Percentiles rank a stretch among this genome's conserved stretches.
These are phyloP conservation scores for Pipra filicauda DNA, from an alignment of 2,113 vertebrate genomes.

Conservation along the genomic window DNA sequence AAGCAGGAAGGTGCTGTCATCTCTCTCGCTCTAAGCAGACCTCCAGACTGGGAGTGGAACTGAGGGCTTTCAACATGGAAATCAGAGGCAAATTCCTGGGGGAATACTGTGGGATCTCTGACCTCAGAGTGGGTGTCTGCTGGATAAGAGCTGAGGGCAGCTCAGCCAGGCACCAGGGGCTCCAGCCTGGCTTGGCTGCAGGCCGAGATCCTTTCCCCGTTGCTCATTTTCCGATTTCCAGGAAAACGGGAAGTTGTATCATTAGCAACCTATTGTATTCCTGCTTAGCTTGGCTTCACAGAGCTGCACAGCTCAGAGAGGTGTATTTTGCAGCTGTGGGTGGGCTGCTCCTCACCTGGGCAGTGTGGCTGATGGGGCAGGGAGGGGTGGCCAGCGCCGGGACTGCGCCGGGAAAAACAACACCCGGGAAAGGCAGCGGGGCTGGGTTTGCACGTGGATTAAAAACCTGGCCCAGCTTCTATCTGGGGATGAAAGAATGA, in stretches of 20 bases:
- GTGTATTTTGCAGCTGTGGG: background rate
- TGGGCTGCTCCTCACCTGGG: background rate
- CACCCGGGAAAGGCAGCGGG: background rate
- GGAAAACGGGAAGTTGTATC: background rate
- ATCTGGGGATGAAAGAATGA: background rate
- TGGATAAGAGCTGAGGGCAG: background rate
- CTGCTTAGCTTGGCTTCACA: background rate
- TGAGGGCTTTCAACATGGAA: background rate
- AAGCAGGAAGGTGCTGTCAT: background rate
- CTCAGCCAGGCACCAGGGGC: background rate
- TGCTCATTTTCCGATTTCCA: accelerated
- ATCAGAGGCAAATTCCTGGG: background rate
- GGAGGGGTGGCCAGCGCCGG: background rate
- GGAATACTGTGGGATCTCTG: background rate
- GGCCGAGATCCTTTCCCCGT: background rate
- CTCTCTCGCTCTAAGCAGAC: background rate
- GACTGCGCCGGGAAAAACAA: background rate
- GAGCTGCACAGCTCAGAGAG: background rate
- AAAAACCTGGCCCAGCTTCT: background rate
- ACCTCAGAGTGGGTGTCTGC: background rate
- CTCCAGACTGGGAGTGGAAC: background rate
- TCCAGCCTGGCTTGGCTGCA: background rate
- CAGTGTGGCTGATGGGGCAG: background rate
- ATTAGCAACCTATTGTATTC: background rate
- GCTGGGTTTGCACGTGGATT: background rate